These are phyloP conservation scores for Cyclophora punctaria DNA, from an alignment of 2,888 invertebrate genomes.

Conservation along the genomic window DNA sequence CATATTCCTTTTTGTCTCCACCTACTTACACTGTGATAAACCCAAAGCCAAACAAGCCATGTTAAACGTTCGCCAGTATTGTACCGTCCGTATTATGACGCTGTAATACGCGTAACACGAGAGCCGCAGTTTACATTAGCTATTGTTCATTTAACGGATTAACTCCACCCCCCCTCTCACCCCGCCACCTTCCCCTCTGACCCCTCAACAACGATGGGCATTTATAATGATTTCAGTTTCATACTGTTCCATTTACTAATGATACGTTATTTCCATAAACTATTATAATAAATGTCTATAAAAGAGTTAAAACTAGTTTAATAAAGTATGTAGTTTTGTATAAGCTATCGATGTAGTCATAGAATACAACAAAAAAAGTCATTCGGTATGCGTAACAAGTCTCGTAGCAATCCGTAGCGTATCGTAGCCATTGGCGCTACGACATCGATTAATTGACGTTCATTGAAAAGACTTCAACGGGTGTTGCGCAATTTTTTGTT, in stretches of 20 bases:
- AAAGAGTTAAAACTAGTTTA: too few species aligned
- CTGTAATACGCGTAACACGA: conserved; percentile 14
- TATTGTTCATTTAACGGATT: conserved; percentile 22
- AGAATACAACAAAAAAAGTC: too few species aligned
- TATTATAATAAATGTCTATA: too few species aligned
- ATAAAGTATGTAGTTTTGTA: too few species aligned
- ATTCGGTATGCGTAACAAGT: background rate
- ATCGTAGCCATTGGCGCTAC: conserved; percentile 6
- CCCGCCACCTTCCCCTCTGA: background rate
- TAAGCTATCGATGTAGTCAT: too few species aligned
- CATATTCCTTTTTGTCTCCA: too few species aligned
- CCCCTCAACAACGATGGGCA: conserved; percentile 2
- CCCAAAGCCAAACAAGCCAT: too few species aligned
- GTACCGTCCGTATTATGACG: conserved; percentile 2
- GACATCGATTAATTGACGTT: conserved; percentile 7
- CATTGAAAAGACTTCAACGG: conserved; percentile 31
- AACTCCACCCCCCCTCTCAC: conserved; percentile 7
- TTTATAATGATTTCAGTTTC: conserved; percentile 5
- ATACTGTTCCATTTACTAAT: background rate
- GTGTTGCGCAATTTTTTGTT: conserved; percentile 1
- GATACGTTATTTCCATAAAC: too few species aligned
- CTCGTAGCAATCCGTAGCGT: conserved; percentile 2
- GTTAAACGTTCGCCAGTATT: background rate
- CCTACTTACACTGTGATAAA: too few species aligned
- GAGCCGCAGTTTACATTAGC: conserved; percentile 16